phyloP scores from a whole-genome alignment of 2,888 invertebrate genomes.

The Melieria crassipennis region DNA sequence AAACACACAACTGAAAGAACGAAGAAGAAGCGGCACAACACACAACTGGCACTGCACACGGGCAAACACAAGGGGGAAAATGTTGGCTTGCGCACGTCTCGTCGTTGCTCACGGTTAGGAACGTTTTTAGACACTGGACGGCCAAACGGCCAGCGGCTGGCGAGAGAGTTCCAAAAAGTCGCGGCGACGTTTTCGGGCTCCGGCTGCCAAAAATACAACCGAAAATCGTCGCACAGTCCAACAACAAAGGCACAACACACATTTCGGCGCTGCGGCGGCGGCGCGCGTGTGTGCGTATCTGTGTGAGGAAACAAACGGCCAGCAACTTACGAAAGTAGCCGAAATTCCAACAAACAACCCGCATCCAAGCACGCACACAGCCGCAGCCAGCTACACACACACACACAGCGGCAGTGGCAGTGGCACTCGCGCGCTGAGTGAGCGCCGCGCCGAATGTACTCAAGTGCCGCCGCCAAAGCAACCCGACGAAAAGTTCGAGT shows the following conservation, averaged over 20 bases:
- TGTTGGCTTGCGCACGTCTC: conserved; percentile 29
- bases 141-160: conserved; percentile 40
- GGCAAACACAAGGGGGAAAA: too few relatives aligned
- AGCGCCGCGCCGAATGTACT: conserved; percentile 8
- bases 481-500: not conserved
- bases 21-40: too few relatives aligned
- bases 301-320: conserved; percentile 2
- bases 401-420: conserved; percentile 13
- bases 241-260: conserved; percentile 17
- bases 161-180: conserved; percentile 29
- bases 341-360: conserved; percentile 36
- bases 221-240: conserved; percentile 5
- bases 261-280: not conserved
- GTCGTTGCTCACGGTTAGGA: conserved; percentile 62
- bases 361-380: conserved; percentile 19
- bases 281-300: conserved; percentile 1
- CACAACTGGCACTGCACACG: too few relatives aligned
- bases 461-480: not conserved
- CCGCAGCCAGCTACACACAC: conserved; percentile 20
- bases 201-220: conserved; percentile 22
- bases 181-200: conserved; percentile 41
- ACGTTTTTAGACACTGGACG: conserved; percentile 59
- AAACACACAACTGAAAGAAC: too few relatives aligned
- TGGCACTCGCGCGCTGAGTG: conserved; percentile 15
- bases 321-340: not conserved